Base-by-base conservation (phyloP, 2,888 invertebrate species). In the Colostygia pectinataria region DNA sequence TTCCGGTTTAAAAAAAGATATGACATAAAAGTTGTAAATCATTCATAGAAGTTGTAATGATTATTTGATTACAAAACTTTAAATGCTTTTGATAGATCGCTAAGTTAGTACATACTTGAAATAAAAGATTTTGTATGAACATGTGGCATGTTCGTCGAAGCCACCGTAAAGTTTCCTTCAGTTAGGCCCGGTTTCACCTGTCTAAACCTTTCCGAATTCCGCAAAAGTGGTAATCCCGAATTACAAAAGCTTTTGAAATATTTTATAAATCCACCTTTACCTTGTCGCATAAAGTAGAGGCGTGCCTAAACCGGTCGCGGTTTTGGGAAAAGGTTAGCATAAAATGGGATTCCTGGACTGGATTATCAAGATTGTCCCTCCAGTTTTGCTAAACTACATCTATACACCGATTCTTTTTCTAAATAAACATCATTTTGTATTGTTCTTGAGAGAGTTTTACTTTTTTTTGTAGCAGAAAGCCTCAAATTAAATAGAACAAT, bases 261-360 rank as follows among this genome's bases (percentile, higher is more conserved):
- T 49, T 51, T 43, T 52, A 41, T 32, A 39, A 46, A 46, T 18
- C 18, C 33, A 7, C 47, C 10, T 47, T 44, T 45, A 43, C 38
- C 54, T 40, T 58, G 55, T 57, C 58, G 47, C 48, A 50, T 57
- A 58, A 58, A 57, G 45, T 57, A 47, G 20, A 28, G 43, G 55
- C 44, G 47, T 33, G 25, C 45, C 50, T 39, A 41, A 67, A 68
- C 71, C 61, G 61, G 70, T 68, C 61, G 33, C 18, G 45, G 14
- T 51, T 61, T 63, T 59, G 59, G 62, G 52, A 61, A 54, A 55
- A 57, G 57, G 57, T 62, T 54, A 48, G 50, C 48, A 32, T 53
- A 41, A 59, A 46, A 31, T 51, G 42, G 61, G 45, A 61, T 57
- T 57, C 41, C 55, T 50, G 54, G 59, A 56, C 56, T 45, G 43